Base-by-base conservation (phyloP, 2,888 invertebrate species). In the Pegoplata infirma region DNA sequence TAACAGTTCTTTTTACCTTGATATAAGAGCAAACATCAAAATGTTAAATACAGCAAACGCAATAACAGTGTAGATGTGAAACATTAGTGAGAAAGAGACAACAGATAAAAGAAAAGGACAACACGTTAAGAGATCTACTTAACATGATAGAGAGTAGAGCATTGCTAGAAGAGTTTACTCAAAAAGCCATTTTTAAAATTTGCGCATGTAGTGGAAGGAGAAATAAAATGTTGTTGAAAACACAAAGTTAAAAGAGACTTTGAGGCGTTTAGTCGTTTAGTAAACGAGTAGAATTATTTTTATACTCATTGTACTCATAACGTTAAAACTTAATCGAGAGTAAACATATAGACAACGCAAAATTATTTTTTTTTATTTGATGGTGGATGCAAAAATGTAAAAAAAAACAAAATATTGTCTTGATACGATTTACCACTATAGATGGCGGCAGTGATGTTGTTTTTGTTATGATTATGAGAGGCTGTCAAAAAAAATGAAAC, bases 391-490 rank as follows among this genome's bases (percentile, higher is more conserved):
- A 40, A n/a, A 40, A n/a, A 32, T 32, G 32, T 28, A 12, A 14
- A 61, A n/a, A 25, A n/a, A n/a, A n/a, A n/a, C n/a, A 44, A 16
- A 40, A 25, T 16, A 46, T 1, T 36, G 17, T 25, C 10, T 16
- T 21, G 14, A 17, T 19, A 40, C 3, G 21, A 64, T 64, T 51
- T 61, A 32, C 21, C 63, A 55, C 46, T 55, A 46, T 10, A 14
- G 12, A 16, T 19, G 25, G 8, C 28, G 51, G 23, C 7, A 23
- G 51, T 14, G 12, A 51, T 7, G 7, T 55, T 63, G 75, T 53
- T 63, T 47, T 73, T 68, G 80, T 68, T 84, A 84, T 83, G 85
- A 85, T 86, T 87, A 87, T 87, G 86, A 87, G 87, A 84, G 83
- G 85, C 83, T 86, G 86, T 86, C 86, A 86, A 83, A 84, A 83